Percentiles rank a stretch among this genome's conserved stretches.
Conservation (phyloP, 2,797 vertebrate species). For the Eulemur mongoz region DNA sequence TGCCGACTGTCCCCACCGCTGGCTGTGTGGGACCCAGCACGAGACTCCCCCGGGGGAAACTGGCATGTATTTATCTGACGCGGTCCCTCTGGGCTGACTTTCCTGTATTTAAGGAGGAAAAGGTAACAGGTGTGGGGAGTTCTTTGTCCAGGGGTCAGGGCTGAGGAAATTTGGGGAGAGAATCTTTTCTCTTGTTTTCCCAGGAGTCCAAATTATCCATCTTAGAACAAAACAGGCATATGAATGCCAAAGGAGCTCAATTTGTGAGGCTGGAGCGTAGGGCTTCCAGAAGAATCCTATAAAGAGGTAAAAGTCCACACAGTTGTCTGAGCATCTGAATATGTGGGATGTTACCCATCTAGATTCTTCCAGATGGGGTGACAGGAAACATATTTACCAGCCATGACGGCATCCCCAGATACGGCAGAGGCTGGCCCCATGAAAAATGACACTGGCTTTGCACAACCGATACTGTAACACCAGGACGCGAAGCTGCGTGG, state of each 20-base stretch:
- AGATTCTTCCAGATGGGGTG: neutral
- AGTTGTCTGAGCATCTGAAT: neutral
- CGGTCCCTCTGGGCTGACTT: neutral
- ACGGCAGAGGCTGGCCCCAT: neutral
- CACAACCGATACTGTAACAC: accelerated
- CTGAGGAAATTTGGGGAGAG: neutral
- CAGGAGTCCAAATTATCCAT: neutral
- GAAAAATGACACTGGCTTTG: neutral
- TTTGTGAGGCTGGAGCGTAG: neutral
- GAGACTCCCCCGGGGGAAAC: neutral
- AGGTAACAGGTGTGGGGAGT: neutral
- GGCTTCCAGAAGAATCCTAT: neutral
- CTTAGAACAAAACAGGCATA: neutral
- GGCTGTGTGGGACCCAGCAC: neutral
- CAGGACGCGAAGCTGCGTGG: no score
- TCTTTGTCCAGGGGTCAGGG: neutral
- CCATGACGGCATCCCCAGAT: accelerated
- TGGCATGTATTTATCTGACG: neutral
- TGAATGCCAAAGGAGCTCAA: neutral
- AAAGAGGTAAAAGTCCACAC: neutral
- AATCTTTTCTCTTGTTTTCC: neutral
- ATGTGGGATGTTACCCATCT: neutral
- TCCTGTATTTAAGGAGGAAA: neutral
- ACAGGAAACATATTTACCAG: neutral
- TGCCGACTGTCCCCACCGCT: no score